Conservation (phyloP, 2,797 vertebrate species). For the Crypturellus tataupa region DNA sequence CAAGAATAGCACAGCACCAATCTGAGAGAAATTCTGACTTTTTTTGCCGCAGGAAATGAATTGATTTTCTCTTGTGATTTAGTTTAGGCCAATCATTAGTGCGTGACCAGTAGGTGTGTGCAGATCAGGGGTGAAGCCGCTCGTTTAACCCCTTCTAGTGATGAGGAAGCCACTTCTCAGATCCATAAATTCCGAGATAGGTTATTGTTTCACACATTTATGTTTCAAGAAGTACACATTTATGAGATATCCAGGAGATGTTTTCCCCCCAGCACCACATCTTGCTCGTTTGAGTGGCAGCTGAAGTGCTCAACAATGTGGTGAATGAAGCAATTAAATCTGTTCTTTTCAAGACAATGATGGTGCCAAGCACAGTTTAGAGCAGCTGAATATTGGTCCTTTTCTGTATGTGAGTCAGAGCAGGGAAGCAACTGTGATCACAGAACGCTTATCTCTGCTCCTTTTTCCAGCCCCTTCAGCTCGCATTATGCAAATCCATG, state of each 20-base stretch:
- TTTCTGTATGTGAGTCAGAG: background rate
- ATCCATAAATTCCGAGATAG: background rate
- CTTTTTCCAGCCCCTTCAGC: background rate
- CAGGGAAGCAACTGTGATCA: background rate
- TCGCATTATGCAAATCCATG: background rate
- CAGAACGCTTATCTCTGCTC: background rate
- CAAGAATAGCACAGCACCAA: background rate
- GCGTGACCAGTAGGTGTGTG: background rate
- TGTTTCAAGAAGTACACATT: background rate
- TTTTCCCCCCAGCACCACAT: background rate
- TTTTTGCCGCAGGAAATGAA: background rate
- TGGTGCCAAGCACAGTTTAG: conserved; percentile 19
- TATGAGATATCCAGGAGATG: conserved; percentile 53
- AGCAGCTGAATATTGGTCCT: conserved; percentile 38
- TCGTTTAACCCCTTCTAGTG: background rate
- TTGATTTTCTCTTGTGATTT: background rate
- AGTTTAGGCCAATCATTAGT: background rate
- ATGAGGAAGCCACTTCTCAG: background rate
- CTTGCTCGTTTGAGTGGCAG: conserved; percentile 64
- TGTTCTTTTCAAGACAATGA: conserved; percentile 47
- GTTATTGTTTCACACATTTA: background rate
- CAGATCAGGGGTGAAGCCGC: background rate
- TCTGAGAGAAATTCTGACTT: background rate
- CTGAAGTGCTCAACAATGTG: conserved; percentile 58
- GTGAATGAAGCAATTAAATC: conserved; percentile 74